Percentiles rank a stretch among this genome's conserved stretches.
These are phyloP conservation scores for Nemopilema nomurai DNA, from an alignment of 30 jellyfish, hydroid and myxozoan genomes.

Conservation along the genomic window DNA sequence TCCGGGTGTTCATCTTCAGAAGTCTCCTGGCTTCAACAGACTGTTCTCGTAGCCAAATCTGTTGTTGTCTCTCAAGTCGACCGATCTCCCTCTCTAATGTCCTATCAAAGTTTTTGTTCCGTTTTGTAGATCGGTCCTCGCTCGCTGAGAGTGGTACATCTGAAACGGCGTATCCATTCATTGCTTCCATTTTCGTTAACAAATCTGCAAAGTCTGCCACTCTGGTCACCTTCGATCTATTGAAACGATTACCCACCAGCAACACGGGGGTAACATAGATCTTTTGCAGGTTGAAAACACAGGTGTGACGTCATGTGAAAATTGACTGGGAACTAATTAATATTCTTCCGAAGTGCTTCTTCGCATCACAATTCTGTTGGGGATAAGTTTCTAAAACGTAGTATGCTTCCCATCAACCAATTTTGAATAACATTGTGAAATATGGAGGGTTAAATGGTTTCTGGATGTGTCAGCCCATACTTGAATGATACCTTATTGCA, in stretches of 20 bases:
- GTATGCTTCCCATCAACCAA: too few relatives aligned
- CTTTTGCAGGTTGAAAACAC: not conserved
- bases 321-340: too few relatives aligned
- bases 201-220: not conserved
- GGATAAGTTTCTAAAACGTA: too few relatives aligned
- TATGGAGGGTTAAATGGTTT: too few relatives aligned
- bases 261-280: not conserved
- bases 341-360: too few relatives aligned
- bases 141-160: not conserved
- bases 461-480: too few relatives aligned
- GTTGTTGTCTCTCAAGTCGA: slow-evolving; percentile 5
- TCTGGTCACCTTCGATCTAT: not conserved
- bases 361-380: too few relatives aligned
- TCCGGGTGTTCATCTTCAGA: not conserved
- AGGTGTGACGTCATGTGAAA: too few relatives aligned
- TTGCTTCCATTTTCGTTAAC: not conserved
- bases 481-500: too few relatives aligned
- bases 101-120: slow-evolving; percentile 1
- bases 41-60: slow-evolving; percentile 25
- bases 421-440: too few relatives aligned
- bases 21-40: slow-evolving; percentile 8
- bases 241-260: not conserved
- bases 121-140: slow-evolving; percentile 21
- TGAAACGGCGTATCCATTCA: not conserved
- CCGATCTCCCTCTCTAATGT: slow-evolving; percentile 17